Percentiles rank a stretch among this genome's conserved stretches.
Conservation (phyloP, 2,797 vertebrate genomes). For the Iguana delicatissima region DNA sequence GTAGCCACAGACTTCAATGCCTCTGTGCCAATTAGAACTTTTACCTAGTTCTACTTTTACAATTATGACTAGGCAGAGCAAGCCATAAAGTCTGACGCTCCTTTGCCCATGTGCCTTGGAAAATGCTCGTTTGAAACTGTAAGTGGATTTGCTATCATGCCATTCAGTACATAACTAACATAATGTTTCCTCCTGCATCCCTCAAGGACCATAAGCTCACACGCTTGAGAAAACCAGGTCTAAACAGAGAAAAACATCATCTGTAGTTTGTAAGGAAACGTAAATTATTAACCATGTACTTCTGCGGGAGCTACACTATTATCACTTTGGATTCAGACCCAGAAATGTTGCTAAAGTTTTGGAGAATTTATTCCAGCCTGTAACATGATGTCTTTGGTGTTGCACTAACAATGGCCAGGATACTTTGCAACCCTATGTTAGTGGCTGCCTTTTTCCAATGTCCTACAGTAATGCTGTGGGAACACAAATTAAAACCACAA, state of each 20-base stretch:
- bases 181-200: conserved; percentile 47
- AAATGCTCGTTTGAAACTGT: conserved; percentile 54
- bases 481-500: no score
- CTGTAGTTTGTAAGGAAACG: conserved; percentile 58
- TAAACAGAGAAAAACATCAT: conserved; percentile 40
- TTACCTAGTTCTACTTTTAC: not conserved
- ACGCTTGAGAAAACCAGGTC: conserved; percentile 61
- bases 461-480: no score
- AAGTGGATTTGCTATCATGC: conserved; percentile 34
- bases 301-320: conserved; percentile 16
- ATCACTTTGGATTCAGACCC: conserved; percentile 34
- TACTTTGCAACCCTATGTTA: no score
- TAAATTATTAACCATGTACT: conserved; percentile 41
- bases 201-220: conserved; percentile 49
- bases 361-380: conserved; percentile 36
- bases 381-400: conserved; percentile 22
- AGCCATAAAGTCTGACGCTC: conserved; percentile 36
- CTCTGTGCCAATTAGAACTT: not conserved
- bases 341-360: conserved; percentile 21
- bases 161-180: conserved; percentile 38
- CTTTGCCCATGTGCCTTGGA: conserved; percentile 22
- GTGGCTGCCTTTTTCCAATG: no score
- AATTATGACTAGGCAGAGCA: not conserved
- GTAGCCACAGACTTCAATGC: not conserved
- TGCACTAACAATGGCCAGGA: not conserved